Conservation (phyloP, 2,888 invertebrate species). For the Slavum lentiscoides region DNA sequence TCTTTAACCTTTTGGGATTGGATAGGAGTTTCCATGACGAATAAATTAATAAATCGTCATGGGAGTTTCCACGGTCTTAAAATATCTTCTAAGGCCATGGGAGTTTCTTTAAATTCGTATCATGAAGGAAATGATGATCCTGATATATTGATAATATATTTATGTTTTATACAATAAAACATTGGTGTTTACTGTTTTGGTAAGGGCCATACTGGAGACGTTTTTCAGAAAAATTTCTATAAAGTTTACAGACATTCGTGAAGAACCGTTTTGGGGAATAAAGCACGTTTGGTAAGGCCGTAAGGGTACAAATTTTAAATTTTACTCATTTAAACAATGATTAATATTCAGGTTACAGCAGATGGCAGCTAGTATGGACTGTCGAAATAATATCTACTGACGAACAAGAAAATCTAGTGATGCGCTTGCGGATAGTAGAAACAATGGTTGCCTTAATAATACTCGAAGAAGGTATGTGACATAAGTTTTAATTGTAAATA, state of each 20-base stretch:
- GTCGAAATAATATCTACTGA: conserved; percentile 80
- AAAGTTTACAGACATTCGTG: conserved; percentile 18
- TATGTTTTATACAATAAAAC: conserved; percentile 73
- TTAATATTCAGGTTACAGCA: conserved; percentile 71
- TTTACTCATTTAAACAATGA: background rate
- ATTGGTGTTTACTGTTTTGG: conserved; percentile 95
- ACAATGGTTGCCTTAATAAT: too few species aligned
- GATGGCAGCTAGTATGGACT: conserved; percentile 95
- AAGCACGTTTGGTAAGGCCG: conserved; percentile 43
- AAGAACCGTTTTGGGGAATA: conserved; percentile 29
- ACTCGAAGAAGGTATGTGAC: conserved; percentile 57
- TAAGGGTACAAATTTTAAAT: background rate
- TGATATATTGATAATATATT: conserved; percentile 80
- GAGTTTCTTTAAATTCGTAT: conserved; percentile 86
- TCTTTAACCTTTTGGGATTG: conserved; percentile 81
- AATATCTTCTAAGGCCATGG: too few species aligned
- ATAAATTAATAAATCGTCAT: too few species aligned
- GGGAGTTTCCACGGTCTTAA: too few species aligned
- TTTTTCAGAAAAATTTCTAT: conserved; percentile 68
- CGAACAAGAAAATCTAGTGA: conserved; percentile 86
- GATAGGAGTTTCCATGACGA: too few species aligned
- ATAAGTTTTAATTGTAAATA: background rate
- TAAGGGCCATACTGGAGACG: too few species aligned
- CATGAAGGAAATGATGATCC: conserved; percentile 81
- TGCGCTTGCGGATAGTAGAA: too few species aligned